These are phyloP conservation scores for Melinaea marsaeus DNA, from an alignment of 2,888 invertebrate species.

Conservation along the genomic window DNA sequence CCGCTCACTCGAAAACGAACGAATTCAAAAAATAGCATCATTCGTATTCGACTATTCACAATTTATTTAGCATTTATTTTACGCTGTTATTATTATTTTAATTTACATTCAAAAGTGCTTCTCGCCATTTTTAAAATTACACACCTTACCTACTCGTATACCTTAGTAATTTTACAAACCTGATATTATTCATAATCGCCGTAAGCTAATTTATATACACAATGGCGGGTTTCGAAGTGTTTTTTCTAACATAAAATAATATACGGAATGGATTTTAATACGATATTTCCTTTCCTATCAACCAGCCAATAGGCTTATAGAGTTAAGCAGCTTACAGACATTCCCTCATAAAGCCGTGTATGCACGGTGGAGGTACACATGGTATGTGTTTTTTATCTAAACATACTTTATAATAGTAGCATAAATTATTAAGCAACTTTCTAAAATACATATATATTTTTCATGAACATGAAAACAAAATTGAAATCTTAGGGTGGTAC, in stretches of 20 bases:
- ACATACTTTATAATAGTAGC: no score
- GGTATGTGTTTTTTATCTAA: no score
- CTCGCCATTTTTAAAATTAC: no score
- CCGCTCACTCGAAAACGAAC: conserved; percentile 31
- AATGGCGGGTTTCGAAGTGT: background rate
- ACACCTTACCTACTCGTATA: no score
- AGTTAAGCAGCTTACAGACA: conserved; percentile 29
- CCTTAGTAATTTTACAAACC: background rate
- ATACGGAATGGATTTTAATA: conserved; percentile 19
- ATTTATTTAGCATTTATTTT: no score
- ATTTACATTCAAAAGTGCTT: no score
- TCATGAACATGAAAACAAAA: no score
- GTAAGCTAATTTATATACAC: background rate
- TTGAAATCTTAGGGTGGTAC: no score
- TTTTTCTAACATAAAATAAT: conserved; percentile 21
- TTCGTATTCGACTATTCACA: no score
- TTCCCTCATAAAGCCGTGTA: conserved; percentile 10
- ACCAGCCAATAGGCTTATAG: conserved; percentile 30
- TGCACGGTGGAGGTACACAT: background rate
- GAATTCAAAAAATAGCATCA: conserved; percentile 22
- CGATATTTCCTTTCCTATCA: conserved; percentile 12
- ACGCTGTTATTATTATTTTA: no score
- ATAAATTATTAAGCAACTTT: no score
- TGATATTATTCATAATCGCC: background rate
- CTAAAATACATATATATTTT: no score